Evolutionary conservation across 2,888 invertebrate species (phyloP).

Genomic region (Drosophila pseudotalamancana): DNA sequence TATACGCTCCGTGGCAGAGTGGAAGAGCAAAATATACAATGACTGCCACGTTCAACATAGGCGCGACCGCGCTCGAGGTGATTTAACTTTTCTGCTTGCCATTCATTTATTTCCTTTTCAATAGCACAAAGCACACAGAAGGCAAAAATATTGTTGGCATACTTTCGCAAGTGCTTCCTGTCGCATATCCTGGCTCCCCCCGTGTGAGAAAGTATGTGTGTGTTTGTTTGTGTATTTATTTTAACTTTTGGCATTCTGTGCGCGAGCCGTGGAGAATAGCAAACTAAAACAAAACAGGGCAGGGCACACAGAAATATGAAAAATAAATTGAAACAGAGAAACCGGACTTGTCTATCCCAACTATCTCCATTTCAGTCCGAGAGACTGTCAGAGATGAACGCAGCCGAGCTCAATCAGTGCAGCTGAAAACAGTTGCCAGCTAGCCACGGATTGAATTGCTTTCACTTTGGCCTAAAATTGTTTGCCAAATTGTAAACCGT

Average conservation of each 20-base stretch:
- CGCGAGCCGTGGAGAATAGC: conserved; percentile 57
- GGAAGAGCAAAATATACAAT: conserved; percentile 16
- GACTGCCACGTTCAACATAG: conserved; percentile 13
- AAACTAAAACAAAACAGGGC: conserved; percentile 70
- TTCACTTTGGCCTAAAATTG: conserved; percentile 50
- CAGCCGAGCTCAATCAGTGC: conserved; percentile 44
- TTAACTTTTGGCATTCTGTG: conserved; percentile 72
- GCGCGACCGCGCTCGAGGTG: conserved; percentile 62
- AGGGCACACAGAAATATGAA: conserved; percentile 53
- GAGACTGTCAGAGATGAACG: conserved; percentile 25
- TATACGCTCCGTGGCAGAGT: conserved; percentile 44
- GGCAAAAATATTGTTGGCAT: conserved; percentile 73
- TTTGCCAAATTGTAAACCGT: conserved; percentile 48
- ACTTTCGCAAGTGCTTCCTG: conserved; percentile 76
- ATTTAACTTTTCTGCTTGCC: conserved; percentile 75
- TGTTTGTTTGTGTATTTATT: conserved; percentile 55
- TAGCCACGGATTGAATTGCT: conserved; percentile 70
- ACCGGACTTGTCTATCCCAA: conserved; percentile 23
- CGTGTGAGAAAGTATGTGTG: conserved; percentile 13
- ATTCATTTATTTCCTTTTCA: conserved; percentile 75
- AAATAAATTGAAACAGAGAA: conserved; percentile 67
- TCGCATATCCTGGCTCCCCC: conserved; percentile 35
- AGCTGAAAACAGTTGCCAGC: conserved; percentile 28
- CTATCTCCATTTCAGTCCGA: conserved; percentile 11
- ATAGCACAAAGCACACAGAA: conserved; percentile 67